Conservation (phyloP, 2,888 invertebrate species). For the Psylliodes chrysocephalus region DNA sequence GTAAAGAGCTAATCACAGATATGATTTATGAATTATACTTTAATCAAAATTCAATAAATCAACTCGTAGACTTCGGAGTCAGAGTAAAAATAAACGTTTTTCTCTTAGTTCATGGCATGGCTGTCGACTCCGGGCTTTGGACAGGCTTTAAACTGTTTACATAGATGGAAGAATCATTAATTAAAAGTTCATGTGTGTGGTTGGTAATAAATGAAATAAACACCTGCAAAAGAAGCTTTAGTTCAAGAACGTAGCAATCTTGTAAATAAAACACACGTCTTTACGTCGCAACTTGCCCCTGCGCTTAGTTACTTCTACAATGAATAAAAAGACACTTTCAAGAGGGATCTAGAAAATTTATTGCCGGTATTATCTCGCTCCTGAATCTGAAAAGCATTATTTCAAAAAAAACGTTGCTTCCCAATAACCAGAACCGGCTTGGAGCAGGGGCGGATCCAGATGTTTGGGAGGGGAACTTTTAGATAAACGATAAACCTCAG, state of each 20-base stretch:
- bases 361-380: conserved; percentile 10
- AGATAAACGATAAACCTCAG: no score
- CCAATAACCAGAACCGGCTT: no score
- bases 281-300: conserved; percentile 14
- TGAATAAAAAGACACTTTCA: conserved; percentile 18
- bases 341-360: conserved; percentile 17
- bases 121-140: conserved; percentile 3
- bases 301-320: background rate
- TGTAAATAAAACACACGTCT: conserved; percentile 6
- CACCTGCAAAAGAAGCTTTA: conserved; percentile 11
- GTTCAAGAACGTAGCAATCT: conserved; percentile 12
- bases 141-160: conserved; percentile 16
- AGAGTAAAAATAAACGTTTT: conserved; percentile 11
- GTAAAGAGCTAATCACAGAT: conserved; percentile 6
- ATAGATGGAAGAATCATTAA: conserved; percentile 23
- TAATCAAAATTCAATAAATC: conserved; percentile 23
- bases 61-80: conserved; percentile 2
- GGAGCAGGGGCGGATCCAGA: no score
- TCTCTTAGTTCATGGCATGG: conserved; percentile 9
- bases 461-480: no score
- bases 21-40: conserved; percentile 22
- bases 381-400: no score
- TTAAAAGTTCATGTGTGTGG: conserved; percentile 16
- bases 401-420: no score
- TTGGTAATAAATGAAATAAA: conserved; percentile 11